A percentile compares a stretch with the other conserved stretches of the same genome.
phyloP scores from a whole-genome alignment of 2,888 invertebrate genomes.

The Cryptus viduatorius region DNA sequence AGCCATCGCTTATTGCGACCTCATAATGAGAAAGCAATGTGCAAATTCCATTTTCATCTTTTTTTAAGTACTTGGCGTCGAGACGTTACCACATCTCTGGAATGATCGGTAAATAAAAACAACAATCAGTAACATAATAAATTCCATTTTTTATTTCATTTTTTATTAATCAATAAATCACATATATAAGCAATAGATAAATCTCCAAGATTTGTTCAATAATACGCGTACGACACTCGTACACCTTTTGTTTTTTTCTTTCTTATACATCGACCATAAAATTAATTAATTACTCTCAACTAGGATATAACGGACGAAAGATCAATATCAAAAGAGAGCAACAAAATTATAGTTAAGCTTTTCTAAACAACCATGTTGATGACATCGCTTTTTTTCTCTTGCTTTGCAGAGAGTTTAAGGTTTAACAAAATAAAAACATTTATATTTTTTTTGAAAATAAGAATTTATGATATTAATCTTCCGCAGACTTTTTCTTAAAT shows the following conservation, averaged over 20 bases:
- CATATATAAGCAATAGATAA: not conserved
- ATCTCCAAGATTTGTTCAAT: not conserved
- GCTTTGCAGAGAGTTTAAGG: not conserved
- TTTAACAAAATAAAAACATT: too few relatives aligned
- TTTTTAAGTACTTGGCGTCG: too few relatives aligned
- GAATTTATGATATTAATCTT: too few relatives aligned
- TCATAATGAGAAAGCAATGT: too few relatives aligned
- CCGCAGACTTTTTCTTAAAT: not conserved
- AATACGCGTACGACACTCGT: not conserved
- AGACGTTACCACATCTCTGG: not conserved
- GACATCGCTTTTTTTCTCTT: not conserved
- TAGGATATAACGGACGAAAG: not conserved
- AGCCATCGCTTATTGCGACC: too few relatives aligned
- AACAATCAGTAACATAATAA: not conserved
- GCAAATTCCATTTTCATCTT: too few relatives aligned
- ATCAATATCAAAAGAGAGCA: not conserved
- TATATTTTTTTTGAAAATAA: too few relatives aligned
- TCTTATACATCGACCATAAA: not conserved
- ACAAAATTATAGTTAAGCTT: not conserved
- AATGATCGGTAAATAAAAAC: not conserved
- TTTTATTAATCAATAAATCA: conserved; percentile 1
- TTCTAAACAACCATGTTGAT: not conserved
- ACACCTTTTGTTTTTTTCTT: not conserved
- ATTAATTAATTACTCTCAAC: not conserved
- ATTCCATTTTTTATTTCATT: not conserved